A percentile compares a stretch with the other conserved stretches of the same genome.
Conservation (phyloP, 2,113 vertebrate species). For the Furnarius figulus region DNA sequence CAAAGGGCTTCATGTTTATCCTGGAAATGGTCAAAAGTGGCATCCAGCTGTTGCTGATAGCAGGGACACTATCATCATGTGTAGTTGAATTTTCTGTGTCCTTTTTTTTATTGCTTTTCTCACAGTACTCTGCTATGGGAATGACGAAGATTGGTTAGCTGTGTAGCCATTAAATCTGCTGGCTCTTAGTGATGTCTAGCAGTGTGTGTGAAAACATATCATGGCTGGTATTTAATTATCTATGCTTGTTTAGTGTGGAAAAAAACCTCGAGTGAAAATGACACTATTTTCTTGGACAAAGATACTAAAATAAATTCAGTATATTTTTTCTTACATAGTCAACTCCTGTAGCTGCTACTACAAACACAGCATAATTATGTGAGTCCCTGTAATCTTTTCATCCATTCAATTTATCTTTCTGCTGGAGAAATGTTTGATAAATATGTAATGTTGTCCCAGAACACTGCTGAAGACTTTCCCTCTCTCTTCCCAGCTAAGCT, state of each 20-base stretch:
- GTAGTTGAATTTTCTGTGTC: neutral
- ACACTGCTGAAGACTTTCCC: neutral
- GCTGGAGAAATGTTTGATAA: neutral
- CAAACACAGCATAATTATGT: neutral
- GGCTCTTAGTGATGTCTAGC: neutral
- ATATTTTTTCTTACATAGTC: neutral
- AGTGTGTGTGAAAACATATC: neutral
- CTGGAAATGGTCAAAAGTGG: neutral
- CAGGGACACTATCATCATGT: neutral
- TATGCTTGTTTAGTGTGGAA: neutral
- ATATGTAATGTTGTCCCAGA: neutral
- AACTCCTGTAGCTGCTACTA: neutral
- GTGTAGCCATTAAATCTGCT: neutral
- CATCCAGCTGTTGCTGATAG: conserved; percentile 10
- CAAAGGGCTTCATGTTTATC: conserved; percentile 57
- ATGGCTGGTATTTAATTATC: neutral
- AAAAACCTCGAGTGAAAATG: neutral
- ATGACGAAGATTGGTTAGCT: neutral
- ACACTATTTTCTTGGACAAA: neutral
- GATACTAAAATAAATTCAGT: neutral
- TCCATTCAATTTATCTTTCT: neutral
- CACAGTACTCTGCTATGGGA: neutral
- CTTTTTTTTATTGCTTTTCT: neutral
- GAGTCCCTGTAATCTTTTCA: neutral
- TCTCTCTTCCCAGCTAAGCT: neutral